Conservation (phyloP, 1,140 invertebrate species). For the Cydia splendana region DNA sequence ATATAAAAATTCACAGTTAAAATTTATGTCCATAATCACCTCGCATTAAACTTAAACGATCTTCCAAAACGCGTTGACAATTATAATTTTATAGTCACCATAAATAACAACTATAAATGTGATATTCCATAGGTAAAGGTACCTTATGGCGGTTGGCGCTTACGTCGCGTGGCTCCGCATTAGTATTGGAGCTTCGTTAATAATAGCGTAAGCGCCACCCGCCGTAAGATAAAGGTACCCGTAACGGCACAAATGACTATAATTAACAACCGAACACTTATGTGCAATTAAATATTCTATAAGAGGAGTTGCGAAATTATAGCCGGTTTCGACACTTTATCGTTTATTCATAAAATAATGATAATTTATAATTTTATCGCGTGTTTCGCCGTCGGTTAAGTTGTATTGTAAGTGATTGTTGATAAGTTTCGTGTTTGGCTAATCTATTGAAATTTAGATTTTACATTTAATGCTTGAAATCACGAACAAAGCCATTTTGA, state of each 20-base stretch:
- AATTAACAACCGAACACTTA: constrained; percentile 13
- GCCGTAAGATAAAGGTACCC: no score
- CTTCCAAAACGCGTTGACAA: constrained; percentile 36
- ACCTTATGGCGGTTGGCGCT: no score
- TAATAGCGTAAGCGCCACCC: no score
- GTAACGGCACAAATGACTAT: background rate
- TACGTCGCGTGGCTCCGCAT: no score
- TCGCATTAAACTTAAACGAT: constrained; percentile 20
- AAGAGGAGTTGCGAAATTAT: constrained; percentile 27
- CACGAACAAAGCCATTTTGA: background rate
- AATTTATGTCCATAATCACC: constrained; percentile 23
- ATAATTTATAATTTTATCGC: constrained; percentile 23
- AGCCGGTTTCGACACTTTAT: constrained; percentile 28
- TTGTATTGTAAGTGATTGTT: background rate
- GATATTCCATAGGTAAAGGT: no score
- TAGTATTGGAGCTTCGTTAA: no score
- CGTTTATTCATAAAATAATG: constrained; percentile 21
- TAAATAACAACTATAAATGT: constrained; percentile 32
- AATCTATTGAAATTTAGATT: background rate
- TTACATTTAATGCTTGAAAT: background rate
- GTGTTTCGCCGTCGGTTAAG: constrained; percentile 18
- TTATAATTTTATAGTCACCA: constrained; percentile 36
- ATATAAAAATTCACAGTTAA: background rate
- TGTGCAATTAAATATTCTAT: constrained; percentile 26
- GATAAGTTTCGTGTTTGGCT: background rate